Percentiles rank a stretch among this genome's conserved stretches.
These are phyloP conservation scores for Sebastes oblongus DNA, from an alignment of 2,797 vertebrate genomes.

Conservation along the genomic window DNA sequence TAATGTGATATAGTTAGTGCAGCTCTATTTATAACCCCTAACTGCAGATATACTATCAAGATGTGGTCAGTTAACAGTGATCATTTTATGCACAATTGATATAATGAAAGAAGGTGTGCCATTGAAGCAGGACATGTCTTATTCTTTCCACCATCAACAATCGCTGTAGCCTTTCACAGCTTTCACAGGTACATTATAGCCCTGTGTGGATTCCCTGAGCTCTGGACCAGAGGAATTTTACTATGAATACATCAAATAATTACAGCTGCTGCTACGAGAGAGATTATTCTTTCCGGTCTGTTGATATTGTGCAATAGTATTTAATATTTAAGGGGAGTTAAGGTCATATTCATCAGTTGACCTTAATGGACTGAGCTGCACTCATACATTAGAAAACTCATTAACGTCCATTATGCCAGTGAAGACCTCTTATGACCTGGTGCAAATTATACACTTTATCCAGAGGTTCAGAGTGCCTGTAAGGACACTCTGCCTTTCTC, in stretches of 20 bases:
- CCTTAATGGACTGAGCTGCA: not conserved
- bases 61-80: not conserved
- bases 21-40: not conserved
- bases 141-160: not conserved
- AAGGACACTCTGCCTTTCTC: not conserved
- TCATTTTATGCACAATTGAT: not conserved
- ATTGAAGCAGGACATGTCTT: not conserved
- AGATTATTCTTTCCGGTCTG: slow-evolving; percentile 18
- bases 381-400: slow-evolving; percentile 10
- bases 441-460: slow-evolving; percentile 36
- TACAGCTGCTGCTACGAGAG: not conserved
- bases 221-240: not conserved
- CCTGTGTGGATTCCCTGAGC: not conserved
- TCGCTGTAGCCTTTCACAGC: too few relatives aligned
- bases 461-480: not conserved
- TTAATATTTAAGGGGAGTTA: slow-evolving; percentile 27
- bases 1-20: not conserved
- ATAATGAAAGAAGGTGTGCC: not conserved
- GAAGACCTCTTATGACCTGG: slow-evolving; percentile 31
- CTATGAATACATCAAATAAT: slow-evolving; percentile 8
- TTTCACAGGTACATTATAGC: not conserved
- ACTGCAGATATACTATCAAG: not conserved
- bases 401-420: slow-evolving; percentile 22
- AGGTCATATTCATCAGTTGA: slow-evolving; percentile 42
- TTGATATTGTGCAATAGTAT: slow-evolving; percentile 41